Evolutionary conservation across 2,113 vertebrate species (phyloP), one percentile per base, ranked within the genome.

Genomic region (Phyllopteryx taeniolatus): DNA sequence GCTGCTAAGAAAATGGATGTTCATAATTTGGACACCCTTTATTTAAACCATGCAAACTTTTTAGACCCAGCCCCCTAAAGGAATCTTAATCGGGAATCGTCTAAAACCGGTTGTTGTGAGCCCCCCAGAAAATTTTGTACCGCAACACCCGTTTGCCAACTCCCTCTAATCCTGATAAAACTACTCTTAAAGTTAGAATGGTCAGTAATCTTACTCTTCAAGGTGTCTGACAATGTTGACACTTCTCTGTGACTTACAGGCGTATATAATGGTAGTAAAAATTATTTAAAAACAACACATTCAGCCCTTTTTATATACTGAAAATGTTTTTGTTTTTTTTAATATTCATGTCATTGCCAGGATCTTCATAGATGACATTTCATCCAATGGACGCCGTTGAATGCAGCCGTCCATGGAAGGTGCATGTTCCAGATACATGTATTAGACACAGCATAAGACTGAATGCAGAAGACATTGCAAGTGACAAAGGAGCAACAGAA

Each of bases 331-430:
- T 39, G 1, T 39, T 39, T 1, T 5, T 39, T 39, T 39, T 6
- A 17, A 61, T 57, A 2, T 61, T 57, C 17, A 8, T 72, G n/a
- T 17, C 77, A 62, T 60, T 71, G 39, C 70, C 60, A 54, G 47
- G 56, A 31, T 8, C 62, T 10, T 49, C 12, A 67, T 65, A 8
- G 85, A 81, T 79, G 71, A 31, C 20, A 53, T 42, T 73, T 0
- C 71, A 71, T 75, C 83, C 72, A 0, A 68, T 87, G 84, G 86
- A 89, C 20, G 33, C 69, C 0, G 54, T 59, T 70, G 82, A 68
- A 75, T 60, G 56, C 1, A 1, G 56, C 0, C 88, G 83, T 8
- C 56, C 13, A 22, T 75, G 56, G 71, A 90, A 76, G 63, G 70
- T 0, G 0, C 84, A 80, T 42, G 60, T 61, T 46, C 68, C 61